phyloP scores from a whole-genome alignment of 2,797 vertebrate genomes.

The Microhierax caerulescens region DNA sequence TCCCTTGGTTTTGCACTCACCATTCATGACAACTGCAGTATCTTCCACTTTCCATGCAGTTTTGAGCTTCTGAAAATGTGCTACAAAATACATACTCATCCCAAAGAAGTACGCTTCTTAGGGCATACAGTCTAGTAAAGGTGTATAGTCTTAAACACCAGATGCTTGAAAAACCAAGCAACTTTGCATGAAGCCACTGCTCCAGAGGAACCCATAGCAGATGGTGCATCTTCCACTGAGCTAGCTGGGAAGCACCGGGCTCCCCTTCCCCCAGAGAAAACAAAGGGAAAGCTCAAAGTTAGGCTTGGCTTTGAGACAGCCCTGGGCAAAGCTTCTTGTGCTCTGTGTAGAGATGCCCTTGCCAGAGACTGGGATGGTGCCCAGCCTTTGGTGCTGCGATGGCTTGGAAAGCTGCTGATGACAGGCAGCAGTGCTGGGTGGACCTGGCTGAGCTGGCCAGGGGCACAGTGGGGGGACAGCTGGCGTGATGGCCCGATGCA shows the following conservation, averaged over 20 bases:
- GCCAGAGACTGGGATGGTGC: neutral
- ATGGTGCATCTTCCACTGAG: neutral
- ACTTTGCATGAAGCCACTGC: neutral
- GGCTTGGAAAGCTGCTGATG: neutral
- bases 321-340: neutral
- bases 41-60: neutral
- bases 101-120: neutral
- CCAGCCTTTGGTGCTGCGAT: neutral
- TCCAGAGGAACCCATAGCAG: neutral
- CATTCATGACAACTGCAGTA: neutral
- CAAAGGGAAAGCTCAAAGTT: neutral
- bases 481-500: accelerated
- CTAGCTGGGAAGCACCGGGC: neutral
- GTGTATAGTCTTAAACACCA: neutral
- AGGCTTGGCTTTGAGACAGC: neutral
- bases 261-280: neutral
- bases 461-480: accelerated
- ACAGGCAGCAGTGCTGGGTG: accelerated
- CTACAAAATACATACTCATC: neutral
- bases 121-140: neutral
- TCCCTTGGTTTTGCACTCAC: neutral
- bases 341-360: neutral
- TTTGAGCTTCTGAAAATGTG: neutral
- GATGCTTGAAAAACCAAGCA: neutral
- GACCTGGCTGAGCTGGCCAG: neutral